Evolutionary conservation across 2,797 vertebrate genomes (phyloP).

Genomic region (Sebastes minor): DNA sequence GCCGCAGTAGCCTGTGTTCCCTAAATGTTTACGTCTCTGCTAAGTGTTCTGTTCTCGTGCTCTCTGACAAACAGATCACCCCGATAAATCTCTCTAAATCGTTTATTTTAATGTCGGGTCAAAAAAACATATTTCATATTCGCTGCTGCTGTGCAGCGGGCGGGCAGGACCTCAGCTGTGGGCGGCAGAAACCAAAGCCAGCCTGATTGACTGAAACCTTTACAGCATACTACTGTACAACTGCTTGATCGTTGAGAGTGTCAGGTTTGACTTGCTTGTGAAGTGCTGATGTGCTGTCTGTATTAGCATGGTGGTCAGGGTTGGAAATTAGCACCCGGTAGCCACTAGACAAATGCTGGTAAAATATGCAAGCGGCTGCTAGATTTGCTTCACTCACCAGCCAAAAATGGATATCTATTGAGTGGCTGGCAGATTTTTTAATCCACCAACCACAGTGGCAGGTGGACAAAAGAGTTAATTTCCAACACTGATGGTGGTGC

Average conservation of each 20-base stretch:
- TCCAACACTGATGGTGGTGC: constrained; percentile 7
- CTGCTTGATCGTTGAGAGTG: background rate
- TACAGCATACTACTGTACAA: background rate
- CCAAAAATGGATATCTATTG: too few relatives aligned
- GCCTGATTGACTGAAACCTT: background rate
- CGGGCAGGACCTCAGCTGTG: background rate
- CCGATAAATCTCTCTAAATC: background rate
- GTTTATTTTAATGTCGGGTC: background rate
- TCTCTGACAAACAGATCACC: background rate
- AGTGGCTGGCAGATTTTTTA: too few relatives aligned
- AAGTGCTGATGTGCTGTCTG: constrained; percentile 1
- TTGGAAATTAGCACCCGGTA: too few relatives aligned
- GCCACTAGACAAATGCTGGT: too few relatives aligned
- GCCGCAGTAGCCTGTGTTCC: constrained; percentile 2
- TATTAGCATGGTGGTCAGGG: constrained; percentile 24
- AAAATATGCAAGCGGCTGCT: too few relatives aligned
- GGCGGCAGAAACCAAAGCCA: background rate
- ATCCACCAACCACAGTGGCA: too few relatives aligned
- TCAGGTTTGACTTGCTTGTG: constrained; percentile 1
- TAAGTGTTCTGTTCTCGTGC: constrained; percentile 12
- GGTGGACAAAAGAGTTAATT: too few relatives aligned
- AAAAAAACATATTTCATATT: background rate
- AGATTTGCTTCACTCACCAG: too few relatives aligned
- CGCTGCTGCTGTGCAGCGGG: background rate
- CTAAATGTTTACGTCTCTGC: constrained; percentile 3